Conservation (phyloP, 2,113 vertebrate genomes). For the Peromyscus leucopus region DNA sequence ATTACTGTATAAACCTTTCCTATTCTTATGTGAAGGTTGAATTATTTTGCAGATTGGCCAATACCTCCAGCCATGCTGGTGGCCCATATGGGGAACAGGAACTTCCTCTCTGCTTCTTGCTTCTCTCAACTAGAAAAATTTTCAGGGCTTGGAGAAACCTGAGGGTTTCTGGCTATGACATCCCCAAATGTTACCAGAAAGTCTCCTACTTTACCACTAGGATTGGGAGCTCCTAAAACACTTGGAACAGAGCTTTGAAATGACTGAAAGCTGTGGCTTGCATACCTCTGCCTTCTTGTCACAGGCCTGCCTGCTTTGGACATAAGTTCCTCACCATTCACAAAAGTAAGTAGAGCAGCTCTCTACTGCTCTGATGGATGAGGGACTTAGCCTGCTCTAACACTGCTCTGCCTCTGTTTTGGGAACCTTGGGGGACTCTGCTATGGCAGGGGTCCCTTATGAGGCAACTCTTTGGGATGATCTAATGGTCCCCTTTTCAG, state of each 20-base stretch:
- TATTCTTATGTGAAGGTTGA: not conserved
- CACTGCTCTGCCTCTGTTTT: not conserved
- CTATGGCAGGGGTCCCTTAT: not conserved
- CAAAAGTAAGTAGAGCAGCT: not conserved
- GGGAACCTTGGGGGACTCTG: not conserved
- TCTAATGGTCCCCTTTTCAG: not conserved
- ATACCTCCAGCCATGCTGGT: not conserved
- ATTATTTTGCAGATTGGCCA: not conserved
- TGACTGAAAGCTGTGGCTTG: not conserved
- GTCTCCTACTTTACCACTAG: not conserved
- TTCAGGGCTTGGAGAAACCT: not conserved
- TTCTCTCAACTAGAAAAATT: not conserved
- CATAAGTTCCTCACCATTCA: not conserved
- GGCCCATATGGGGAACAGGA: too few species aligned
- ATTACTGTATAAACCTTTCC: not conserved
- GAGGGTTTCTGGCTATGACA: not conserved
- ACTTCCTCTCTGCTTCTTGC: not conserved
- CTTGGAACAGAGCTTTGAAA: not conserved
- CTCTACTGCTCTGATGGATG: not conserved
- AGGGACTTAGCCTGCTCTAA: not conserved
- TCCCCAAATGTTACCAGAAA: not conserved
- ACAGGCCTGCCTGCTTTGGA: not conserved
- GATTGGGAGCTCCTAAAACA: not conserved
- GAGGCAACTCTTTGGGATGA: not conserved
- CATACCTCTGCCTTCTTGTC: not conserved